A percentile compares a stretch with the other conserved stretches of the same genome.
Evolutionary conservation across 2,797 vertebrate species (phyloP).

Genomic region (Darevskia nairensis): DNA sequence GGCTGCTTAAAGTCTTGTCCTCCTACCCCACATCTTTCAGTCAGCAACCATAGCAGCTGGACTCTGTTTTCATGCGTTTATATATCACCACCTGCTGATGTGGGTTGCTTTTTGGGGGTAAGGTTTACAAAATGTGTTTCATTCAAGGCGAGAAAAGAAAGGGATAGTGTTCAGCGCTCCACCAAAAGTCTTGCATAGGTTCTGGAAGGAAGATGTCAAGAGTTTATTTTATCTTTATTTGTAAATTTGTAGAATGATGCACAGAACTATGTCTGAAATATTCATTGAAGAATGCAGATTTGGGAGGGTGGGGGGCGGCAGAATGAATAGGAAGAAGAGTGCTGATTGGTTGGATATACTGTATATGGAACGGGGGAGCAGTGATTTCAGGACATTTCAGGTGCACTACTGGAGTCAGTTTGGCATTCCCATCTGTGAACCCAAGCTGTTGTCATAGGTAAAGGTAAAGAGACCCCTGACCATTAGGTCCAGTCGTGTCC

Average conservation of each 20-base stretch:
- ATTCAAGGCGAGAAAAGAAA: constrained; percentile 15
- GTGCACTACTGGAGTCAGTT: too few relatives aligned
- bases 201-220: neutral
- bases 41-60: neutral
- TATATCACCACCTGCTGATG: neutral
- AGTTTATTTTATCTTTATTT: neutral
- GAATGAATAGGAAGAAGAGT: neutral
- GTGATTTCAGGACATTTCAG: too few relatives aligned
- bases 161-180: neutral
- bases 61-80: neutral
- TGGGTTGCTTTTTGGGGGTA: neutral
- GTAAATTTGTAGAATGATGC: neutral
- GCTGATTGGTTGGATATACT: neutral
- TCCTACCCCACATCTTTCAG: constrained; percentile 18
- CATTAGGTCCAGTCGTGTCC: too few relatives aligned
- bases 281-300: neutral
- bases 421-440: too few relatives aligned
- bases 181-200: neutral
- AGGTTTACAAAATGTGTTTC: constrained; percentile 2
- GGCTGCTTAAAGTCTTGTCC: constrained; percentile 21
- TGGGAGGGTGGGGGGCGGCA: neutral
- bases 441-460: too few relatives aligned
- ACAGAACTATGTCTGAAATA: neutral
- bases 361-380: neutral
- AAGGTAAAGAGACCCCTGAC: too few relatives aligned